Evolutionary conservation across 2,888 invertebrate genomes (phyloP).

Genomic region (Lymantria monacha): DNA sequence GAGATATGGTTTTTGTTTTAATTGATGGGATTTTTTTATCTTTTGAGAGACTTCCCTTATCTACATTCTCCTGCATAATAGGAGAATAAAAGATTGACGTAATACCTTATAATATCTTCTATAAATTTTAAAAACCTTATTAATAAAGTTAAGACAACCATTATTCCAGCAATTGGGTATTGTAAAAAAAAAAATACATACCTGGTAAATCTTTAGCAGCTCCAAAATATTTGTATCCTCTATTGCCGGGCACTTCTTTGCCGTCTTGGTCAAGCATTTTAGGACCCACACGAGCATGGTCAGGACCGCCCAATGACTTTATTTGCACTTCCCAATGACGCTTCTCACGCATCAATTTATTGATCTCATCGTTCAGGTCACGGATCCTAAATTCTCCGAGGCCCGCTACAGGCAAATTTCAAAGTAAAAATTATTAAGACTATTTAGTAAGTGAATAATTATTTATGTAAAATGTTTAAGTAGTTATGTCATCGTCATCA

Average conservation of each 20-base stretch:
- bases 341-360: slow-evolving; percentile 97
- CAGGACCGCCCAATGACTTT: slow-evolving; percentile 96
- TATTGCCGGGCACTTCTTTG: slow-evolving; percentile 98
- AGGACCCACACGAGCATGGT: slow-evolving; percentile 95
- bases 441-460: too few relatives aligned
- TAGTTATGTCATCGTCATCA: too few relatives aligned
- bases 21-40: too few relatives aligned
- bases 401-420: slow-evolving; percentile 84
- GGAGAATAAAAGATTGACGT: too few relatives aligned
- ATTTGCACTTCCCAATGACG: slow-evolving; percentile 99
- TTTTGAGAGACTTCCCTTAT: too few relatives aligned
- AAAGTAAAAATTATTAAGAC: background rate
- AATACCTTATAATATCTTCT: too few relatives aligned
- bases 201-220: slow-evolving; percentile 98
- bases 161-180: too few relatives aligned
- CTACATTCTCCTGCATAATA: too few relatives aligned
- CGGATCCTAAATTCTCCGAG: slow-evolving; percentile 99
- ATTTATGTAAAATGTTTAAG: too few relatives aligned
- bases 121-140: too few relatives aligned
- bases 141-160: too few relatives aligned
- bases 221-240: slow-evolving; percentile 99
- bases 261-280: slow-evolving; percentile 96
- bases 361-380: slow-evolving; percentile 99
- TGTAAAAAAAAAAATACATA: slow-evolving; percentile 39
- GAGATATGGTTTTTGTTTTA: too few relatives aligned